phyloP scores from a whole-genome alignment of 92 coral and sea anemone species.

The Anthopleura xanthogrammica region DNA sequence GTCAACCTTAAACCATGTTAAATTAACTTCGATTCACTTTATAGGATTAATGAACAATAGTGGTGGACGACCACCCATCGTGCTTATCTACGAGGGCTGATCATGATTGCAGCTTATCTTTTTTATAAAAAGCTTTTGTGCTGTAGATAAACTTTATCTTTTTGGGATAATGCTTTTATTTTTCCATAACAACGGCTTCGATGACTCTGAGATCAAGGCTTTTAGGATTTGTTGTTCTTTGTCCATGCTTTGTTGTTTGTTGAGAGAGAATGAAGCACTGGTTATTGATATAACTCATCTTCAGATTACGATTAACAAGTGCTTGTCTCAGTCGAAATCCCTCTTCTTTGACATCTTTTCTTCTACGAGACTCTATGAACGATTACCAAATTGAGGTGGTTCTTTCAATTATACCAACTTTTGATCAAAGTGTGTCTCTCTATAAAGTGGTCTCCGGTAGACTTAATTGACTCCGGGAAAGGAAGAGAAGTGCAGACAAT shows the following conservation, averaged over 20 bases:
- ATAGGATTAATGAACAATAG: not conserved
- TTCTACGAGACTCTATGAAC: too few species aligned
- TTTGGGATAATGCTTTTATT: conserved; percentile 2
- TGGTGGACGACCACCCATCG: conserved; percentile 18
- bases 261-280: not conserved
- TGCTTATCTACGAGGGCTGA: conserved; percentile 13
- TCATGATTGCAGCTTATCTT: conserved; percentile 17
- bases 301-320: not conserved
- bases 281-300: not conserved
- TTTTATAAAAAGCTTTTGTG: conserved; percentile 24
- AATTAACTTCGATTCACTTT: not conserved
- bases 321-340: not conserved
- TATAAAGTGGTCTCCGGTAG: too few species aligned
- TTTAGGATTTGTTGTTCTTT: not conserved
- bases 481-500: too few species aligned
- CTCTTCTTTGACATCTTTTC: not conserved
- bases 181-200: not conserved
- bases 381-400: too few species aligned
- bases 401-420: too few species aligned
- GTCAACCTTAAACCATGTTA: not conserved
- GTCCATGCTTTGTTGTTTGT: not conserved
- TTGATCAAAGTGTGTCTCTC: too few species aligned
- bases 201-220: conserved; percentile 1
- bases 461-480: too few species aligned
- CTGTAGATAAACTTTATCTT: conserved; percentile 10